Base-by-base conservation (phyloP, 1,140 invertebrate genomes). In the Rhagoletis zephyria region DNA sequence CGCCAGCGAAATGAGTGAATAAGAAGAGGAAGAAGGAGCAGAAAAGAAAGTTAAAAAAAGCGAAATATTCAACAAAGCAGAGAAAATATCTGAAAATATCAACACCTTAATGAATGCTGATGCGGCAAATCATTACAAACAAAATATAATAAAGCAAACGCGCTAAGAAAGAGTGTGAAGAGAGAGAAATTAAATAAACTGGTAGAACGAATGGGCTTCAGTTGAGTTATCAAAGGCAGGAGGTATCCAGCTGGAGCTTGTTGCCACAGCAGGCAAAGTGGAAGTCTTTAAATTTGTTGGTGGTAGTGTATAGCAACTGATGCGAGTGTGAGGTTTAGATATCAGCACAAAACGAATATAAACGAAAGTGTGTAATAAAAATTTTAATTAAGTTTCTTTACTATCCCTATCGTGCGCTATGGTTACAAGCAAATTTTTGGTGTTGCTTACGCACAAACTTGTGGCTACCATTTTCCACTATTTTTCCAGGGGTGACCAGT, bases 41-140 rank as follows among this genome's bases (percentile, higher is more conserved):
- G 12, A 3, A 3, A 67, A 48, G 6, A 45, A 48, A 74, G 16
- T 45, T 4, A 48, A 48, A 70, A 70, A 74, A 48, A 14, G 4
- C 4, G 45, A 40, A 67, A 74, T 42, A 74, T 3, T 74, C 42
- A 42, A 45, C 30, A 48, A 12, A 74, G 12, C 30, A 40, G 42
- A 40, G 12, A 74, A 74, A 74, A 74, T 74, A n/a, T 14, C 10
- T 30, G 0, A 30, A 30, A 30, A 30, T 30, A 63, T 12, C 6
- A 74, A 48, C 2, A 74, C 12, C 67, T 3, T 45, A 74, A 74
- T 74, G 42, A 74, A 74, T 74, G 67, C 67, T 48, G 67, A 74
- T 48, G 67, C 45, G 45, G 67, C 67, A 74, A 74, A 74, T 74
- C 40, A 74, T 74, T 74, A 48, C 12, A 42, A 40, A 30, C 0